A percentile compares a stretch with the other conserved stretches of the same genome.
Evolutionary conservation across 2,888 invertebrate species (phyloP).

Genomic region (Epinotia nisella): DNA sequence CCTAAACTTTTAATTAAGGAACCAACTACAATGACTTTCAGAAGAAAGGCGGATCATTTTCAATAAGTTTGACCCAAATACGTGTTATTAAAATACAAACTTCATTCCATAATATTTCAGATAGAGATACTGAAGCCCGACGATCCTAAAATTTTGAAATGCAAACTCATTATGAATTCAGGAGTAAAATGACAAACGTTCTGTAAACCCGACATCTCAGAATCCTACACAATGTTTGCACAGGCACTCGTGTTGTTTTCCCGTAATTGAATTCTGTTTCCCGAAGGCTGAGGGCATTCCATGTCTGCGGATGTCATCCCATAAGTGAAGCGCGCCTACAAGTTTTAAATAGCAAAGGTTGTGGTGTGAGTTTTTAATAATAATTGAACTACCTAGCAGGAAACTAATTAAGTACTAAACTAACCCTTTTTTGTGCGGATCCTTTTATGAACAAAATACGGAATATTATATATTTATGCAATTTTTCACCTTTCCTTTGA

Average conservation of each 20-base stretch:
- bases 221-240: not conserved
- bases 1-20: constrained; percentile 34
- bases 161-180: not conserved
- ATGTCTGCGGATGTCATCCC: not conserved
- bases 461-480: no score
- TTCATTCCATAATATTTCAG: not conserved
- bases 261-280: constrained; percentile 22
- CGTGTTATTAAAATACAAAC: not conserved
- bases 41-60: constrained; percentile 5
- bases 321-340: not conserved
- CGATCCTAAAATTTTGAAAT: not conserved
- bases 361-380: not conserved
- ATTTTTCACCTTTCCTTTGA: not conserved
- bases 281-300: constrained; percentile 3
- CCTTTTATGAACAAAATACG: not conserved
- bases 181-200: not conserved
- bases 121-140: not conserved
- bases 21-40: constrained; percentile 18
- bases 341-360: constrained; percentile 15
- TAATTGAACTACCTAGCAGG: not conserved
- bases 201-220: constrained; percentile 3
- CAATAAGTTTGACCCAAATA: not conserved
- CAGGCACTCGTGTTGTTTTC: constrained; percentile 17
- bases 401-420: not conserved
- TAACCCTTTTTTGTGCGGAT: no score